phyloP scores from a whole-genome alignment of 2,888 invertebrate species.

The Drosophila hawaiiensis region DNA sequence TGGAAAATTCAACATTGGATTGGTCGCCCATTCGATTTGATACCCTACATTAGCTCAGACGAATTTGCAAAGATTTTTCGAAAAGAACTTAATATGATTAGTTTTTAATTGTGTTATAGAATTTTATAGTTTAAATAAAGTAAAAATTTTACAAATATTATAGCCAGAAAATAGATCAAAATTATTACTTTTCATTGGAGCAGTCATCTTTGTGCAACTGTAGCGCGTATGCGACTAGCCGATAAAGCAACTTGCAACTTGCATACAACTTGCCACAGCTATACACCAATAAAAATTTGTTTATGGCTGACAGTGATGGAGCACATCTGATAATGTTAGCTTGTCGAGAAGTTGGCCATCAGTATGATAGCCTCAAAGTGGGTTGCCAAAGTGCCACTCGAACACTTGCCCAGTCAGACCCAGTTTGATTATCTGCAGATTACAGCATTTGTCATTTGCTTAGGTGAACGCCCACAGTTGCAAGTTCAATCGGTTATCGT shows the following conservation, averaged over 20 bases:
- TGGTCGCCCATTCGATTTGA: neutral
- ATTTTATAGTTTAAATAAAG: neutral
- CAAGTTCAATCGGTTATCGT: constrained; percentile 48
- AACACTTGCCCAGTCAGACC: constrained; percentile 14
- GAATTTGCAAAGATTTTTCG: neutral
- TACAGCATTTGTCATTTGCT: constrained; percentile 27
- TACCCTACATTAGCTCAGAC: neutral
- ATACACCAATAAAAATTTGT: constrained; percentile 56
- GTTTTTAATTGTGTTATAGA: neutral
- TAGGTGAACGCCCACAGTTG: constrained; percentile 42
- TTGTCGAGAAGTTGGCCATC: constrained; percentile 24
- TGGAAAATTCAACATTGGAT: neutral
- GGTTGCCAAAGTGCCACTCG: constrained; percentile 8
- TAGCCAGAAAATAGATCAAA: neutral
- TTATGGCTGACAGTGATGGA: constrained; percentile 72
- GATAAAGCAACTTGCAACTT: neutral
- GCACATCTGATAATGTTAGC: constrained; percentile 60
- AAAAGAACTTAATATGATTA: neutral
- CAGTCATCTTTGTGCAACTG: neutral
- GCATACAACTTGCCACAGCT: neutral
- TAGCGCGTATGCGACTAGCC: neutral
- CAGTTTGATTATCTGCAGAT: constrained; percentile 7
- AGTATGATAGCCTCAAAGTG: constrained; percentile 14
- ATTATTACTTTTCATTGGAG: neutral
- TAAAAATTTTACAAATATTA: neutral